These are phyloP conservation scores for Apocheima hispidaria DNA, from an alignment of 2,888 invertebrate species.

Conservation along the genomic window DNA sequence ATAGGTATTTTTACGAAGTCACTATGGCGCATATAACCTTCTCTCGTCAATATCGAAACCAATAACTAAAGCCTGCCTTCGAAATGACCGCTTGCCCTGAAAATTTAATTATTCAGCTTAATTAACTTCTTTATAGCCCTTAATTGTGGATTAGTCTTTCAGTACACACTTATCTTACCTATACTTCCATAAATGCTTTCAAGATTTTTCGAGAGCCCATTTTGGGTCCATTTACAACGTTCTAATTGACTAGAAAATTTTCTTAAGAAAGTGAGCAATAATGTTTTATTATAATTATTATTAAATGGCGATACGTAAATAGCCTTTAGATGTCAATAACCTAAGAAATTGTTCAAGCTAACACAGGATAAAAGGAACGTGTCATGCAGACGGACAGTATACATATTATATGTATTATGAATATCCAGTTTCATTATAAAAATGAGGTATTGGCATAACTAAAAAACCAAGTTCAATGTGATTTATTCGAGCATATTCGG, in stretches of 20 bases:
- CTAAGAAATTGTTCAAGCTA: neutral
- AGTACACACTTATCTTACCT: slow-evolving; percentile 30
- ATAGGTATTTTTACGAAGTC: too few relatives aligned
- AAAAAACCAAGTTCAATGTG: too few relatives aligned
- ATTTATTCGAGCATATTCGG: too few relatives aligned
- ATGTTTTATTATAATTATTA: slow-evolving; percentile 6
- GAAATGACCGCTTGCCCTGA: slow-evolving; percentile 26
- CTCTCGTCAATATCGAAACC: too few relatives aligned
- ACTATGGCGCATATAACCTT: too few relatives aligned
- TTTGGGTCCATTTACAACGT: slow-evolving; percentile 23
- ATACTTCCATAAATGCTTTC: slow-evolving; percentile 28
- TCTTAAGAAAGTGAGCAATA: neutral
- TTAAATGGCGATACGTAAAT: too few relatives aligned
- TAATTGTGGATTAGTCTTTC: slow-evolving; percentile 36
- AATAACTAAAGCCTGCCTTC: neutral
- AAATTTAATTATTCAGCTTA: slow-evolving; percentile 35
- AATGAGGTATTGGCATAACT: too few relatives aligned
- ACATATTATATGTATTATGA: too few relatives aligned
- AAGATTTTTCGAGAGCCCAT: slow-evolving; percentile 33
- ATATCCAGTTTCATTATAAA: too few relatives aligned
- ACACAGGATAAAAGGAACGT: too few relatives aligned
- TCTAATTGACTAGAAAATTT: slow-evolving; percentile 26
- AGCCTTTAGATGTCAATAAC: neutral
- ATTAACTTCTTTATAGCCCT: slow-evolving; percentile 36
- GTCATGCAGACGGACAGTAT: too few relatives aligned